Percentiles rank a stretch among this genome's conserved stretches.
Conservation (phyloP, 2,797 vertebrate species). For the Diplodus sargus region DNA sequence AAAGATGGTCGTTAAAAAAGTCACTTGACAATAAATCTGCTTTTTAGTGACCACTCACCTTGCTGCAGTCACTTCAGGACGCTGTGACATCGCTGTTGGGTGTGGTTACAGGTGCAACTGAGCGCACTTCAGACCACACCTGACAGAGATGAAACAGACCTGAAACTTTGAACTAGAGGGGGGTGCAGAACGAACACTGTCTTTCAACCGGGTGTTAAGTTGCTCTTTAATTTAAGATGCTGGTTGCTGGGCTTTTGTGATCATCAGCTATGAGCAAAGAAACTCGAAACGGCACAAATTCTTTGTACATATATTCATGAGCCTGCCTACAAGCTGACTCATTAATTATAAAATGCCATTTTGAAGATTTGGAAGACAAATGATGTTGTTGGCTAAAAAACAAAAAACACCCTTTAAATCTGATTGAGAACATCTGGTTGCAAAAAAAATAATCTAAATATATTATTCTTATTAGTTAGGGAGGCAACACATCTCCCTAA, state of each 20-base stretch:
- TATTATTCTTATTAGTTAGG: constrained; percentile 18
- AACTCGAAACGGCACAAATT: constrained; percentile 7
- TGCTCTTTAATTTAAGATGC: background rate
- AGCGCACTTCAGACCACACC: background rate
- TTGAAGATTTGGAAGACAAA: background rate
- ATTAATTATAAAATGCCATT: background rate
- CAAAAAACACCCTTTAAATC: background rate
- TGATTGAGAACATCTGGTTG: background rate
- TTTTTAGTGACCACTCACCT: no score
- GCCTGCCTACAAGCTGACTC: constrained; percentile 6
- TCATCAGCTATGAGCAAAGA: background rate
- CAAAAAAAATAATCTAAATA: background rate
- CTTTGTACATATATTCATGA: constrained; percentile 6
- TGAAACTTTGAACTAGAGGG: background rate
- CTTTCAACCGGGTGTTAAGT: background rate
- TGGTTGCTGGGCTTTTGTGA: background rate
- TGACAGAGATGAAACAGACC: background rate
- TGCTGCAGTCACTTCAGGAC: no score
- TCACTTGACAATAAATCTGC: background rate
- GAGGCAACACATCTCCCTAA: background rate
- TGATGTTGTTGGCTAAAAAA: background rate
- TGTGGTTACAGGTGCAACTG: background rate
- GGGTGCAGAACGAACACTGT: no score
- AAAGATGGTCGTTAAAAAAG: background rate
- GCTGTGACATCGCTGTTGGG: no score